Evolutionary conservation across 2,113 vertebrate genomes (phyloP).

Genomic region (Corythornis madagascariensis): DNA sequence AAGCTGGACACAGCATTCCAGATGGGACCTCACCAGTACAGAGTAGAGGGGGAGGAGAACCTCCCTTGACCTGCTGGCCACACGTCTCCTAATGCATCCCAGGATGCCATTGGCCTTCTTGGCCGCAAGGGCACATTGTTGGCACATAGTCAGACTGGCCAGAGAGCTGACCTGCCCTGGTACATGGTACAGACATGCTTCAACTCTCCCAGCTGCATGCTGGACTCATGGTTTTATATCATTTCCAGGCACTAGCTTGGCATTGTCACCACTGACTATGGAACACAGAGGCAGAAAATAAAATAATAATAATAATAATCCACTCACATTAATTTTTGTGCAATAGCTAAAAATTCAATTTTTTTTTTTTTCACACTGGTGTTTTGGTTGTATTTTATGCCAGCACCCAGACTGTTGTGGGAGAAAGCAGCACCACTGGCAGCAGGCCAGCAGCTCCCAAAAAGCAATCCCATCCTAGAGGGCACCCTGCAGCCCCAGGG

Average conservation of each 20-base stretch:
- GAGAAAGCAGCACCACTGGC: not conserved
- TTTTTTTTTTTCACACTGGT: not conserved
- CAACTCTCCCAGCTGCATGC: accelerated
- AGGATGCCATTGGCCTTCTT: no score
- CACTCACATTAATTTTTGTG: accelerated
- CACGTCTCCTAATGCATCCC: no score
- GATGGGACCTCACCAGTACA: no score
- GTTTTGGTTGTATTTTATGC: not conserved
- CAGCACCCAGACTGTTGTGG: not conserved
- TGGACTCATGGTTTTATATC: not conserved
- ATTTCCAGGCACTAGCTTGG: constrained; percentile 24
- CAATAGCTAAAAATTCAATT: not conserved
- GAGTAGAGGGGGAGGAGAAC: no score
- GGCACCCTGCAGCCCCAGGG: not conserved
- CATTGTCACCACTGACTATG: accelerated
- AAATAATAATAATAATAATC: not conserved
- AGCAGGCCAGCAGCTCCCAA: not conserved
- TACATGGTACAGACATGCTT: accelerated
- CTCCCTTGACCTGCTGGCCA: no score
- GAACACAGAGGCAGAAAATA: not conserved
- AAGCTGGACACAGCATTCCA: no score
- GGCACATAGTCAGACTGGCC: not conserved
- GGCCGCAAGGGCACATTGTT: no score
- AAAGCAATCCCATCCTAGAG: accelerated
- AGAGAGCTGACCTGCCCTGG: not conserved